Evolutionary conservation across 2,113 vertebrate genomes (phyloP).

Genomic region (Hepsetus odoe): DNA sequence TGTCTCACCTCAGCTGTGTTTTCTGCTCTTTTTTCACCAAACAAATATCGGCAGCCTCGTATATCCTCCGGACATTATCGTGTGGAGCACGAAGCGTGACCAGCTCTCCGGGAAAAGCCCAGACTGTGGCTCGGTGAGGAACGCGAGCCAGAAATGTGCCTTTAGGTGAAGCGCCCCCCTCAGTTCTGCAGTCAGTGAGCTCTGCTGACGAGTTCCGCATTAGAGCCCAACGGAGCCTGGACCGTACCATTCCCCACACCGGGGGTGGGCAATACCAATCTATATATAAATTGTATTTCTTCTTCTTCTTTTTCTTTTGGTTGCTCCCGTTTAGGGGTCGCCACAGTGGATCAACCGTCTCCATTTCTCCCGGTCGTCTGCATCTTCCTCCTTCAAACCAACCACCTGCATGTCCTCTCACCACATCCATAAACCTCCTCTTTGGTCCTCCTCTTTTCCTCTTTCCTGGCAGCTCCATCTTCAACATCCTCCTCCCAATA

Average conservation of each 20-base stretch:
- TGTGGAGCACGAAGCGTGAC: neutral
- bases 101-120: neutral
- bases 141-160: conserved; percentile 16
- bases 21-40: neutral
- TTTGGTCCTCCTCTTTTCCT: no score
- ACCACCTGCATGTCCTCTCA: no score
- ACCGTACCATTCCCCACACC: conserved; percentile 42
- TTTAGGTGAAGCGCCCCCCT: conserved; percentile 4
- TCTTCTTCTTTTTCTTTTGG: conserved; percentile 3
- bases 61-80: conserved; percentile 20
- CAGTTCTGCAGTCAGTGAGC: neutral
- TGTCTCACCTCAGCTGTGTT: neutral
- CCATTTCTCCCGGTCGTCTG: no score
- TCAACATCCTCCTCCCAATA: no score
- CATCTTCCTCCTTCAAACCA: no score
- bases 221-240: conserved; percentile 48
- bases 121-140: neutral
- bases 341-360: no score
- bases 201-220: conserved; percentile 69
- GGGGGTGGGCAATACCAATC: neutral
- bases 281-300: no score
- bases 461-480: no score
- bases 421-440: no score
- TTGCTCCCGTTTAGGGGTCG: no score
- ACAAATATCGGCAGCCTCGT: neutral